Base-by-base conservation (phyloP, 1,140 invertebrate species). In the Euschistus heros region DNA sequence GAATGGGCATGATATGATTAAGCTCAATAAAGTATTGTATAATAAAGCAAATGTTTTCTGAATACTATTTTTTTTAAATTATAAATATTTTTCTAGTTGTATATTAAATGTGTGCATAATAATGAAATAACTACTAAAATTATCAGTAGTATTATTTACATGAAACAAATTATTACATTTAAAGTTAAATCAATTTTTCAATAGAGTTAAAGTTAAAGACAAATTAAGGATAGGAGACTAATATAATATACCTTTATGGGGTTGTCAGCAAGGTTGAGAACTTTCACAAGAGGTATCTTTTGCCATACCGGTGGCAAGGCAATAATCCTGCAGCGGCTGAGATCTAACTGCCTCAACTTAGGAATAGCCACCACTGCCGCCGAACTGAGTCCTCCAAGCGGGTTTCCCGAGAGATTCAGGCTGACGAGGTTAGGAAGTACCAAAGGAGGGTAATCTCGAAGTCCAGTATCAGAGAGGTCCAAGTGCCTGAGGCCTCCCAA, bases 401-500 rank as follows among this genome's bases (percentile, higher is more conserved):
- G 79, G 76, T 90, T 91, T 65, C 81, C 78, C 10, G 89, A 88
- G 55, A 93, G 74, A 75, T 91, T 89, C 54, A 93, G 79, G 63
- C 81, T 80, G 46, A 86, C 82, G 63, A 91, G 76, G 74, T 87
- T 86, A 0, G 80, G 81, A 33, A 91, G 75, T 61, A 86, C 86
- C 66, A 91, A 77, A 70, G 81, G 76, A 44, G 91, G 91, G 66
- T 88, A 79, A 30, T 80, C 81, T 70, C 80, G 85, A 64, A 92
- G 81, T 42, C 87, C 86, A 72, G 87, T 85, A 72, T 82, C 83
- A 54, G 84, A 82, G 68, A 93, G 75, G 73, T 84, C 86, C 62
- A 94, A 79, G 72, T 85, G 80, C 72, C 87, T 83, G 30, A 93
- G 77, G 68, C 86, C 86, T 33, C 88, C 89, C 17, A 91, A 81